phyloP scores from a whole-genome alignment of 1,140 invertebrate genomes.

The Cyphomyrmex costatus region DNA sequence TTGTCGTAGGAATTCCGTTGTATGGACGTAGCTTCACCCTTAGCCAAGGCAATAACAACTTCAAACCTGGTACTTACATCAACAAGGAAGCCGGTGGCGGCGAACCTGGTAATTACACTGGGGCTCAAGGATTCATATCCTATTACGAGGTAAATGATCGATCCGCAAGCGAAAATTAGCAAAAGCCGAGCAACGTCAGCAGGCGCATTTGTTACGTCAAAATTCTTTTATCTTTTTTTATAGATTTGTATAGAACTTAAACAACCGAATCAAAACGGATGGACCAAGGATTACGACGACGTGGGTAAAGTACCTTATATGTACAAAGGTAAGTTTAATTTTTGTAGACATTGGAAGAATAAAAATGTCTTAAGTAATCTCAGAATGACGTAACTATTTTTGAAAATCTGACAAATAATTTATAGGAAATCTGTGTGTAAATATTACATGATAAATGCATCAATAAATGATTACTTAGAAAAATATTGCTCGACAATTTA shows the following conservation, averaged over 20 bases:
- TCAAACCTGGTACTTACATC: slow-evolving; percentile 93
- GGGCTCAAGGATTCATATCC: slow-evolving; percentile 94
- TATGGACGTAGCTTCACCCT: slow-evolving; percentile 95
- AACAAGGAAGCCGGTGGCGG: slow-evolving; percentile 96
- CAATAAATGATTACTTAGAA: neutral
- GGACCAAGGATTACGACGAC: slow-evolving; percentile 94
- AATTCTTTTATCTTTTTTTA: slow-evolving; percentile 72
- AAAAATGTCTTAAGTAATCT: neutral
- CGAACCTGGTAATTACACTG: slow-evolving; percentile 93
- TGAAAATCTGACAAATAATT: neutral
- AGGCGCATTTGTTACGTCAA: neutral
- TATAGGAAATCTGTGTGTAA: neutral
- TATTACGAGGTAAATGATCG: slow-evolving; percentile 93
- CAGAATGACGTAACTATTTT: neutral
- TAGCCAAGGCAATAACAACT: slow-evolving; percentile 93
- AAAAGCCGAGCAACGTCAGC: neutral
- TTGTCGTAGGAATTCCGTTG: slow-evolving; percentile 95
- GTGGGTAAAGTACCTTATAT: slow-evolving; percentile 94
- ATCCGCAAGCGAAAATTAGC: neutral
- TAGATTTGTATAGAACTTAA: slow-evolving; percentile 93
- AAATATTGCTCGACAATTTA: slow-evolving; percentile 11
- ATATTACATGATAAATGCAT: neutral
- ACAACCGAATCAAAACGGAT: slow-evolving; percentile 89
- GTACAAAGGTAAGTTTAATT: slow-evolving; percentile 89
- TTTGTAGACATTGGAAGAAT: neutral